Conservation (phyloP, 2,113 vertebrate species). For the Salvelinus fontinalis region DNA sequence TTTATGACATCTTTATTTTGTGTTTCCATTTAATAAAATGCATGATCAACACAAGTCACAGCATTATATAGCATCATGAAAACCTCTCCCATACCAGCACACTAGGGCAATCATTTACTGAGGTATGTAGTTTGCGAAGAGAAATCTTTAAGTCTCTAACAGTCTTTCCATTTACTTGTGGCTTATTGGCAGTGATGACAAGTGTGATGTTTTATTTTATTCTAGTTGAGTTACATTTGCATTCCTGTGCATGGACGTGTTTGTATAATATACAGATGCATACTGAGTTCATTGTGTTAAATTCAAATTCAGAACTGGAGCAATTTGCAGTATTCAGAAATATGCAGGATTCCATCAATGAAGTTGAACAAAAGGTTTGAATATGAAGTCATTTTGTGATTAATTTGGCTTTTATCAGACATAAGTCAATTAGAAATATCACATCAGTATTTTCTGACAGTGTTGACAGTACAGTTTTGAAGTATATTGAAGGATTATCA, state of each 20-base stretch:
- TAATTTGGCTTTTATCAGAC: not conserved
- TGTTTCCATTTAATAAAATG: slow-evolving; percentile 39
- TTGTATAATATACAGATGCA: slow-evolving; percentile 36
- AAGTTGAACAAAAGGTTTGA: slow-evolving; percentile 6
- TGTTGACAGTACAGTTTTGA: not conserved
- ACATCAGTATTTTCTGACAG: not conserved
- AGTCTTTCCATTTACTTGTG: slow-evolving; percentile 39
- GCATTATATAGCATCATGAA: slow-evolving; percentile 14
- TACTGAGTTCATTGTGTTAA: slow-evolving; percentile 9
- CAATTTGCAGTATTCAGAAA: slow-evolving; percentile 57
- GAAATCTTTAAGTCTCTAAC: slow-evolving; percentile 17
- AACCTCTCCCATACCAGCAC: slow-evolving; percentile 12
- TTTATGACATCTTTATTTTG: slow-evolving; percentile 18
- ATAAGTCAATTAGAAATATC: not conserved
- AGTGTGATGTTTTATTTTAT: slow-evolving; percentile 33
- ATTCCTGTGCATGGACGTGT: slow-evolving; percentile 66
- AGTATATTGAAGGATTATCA: not conserved
- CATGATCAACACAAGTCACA: slow-evolving; percentile 38
- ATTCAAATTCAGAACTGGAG: slow-evolving; percentile 50
- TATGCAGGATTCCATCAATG: slow-evolving; percentile 34
- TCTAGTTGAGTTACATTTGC: slow-evolving; percentile 57
- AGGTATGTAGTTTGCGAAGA: slow-evolving; percentile 27
- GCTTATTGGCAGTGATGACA: slow-evolving; percentile 26
- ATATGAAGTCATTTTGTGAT: slow-evolving; percentile 1
- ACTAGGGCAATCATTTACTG: slow-evolving; percentile 17